Evolutionary conservation across 2,797 vertebrate genomes (phyloP), one percentile per base, ranked within the genome.

Genomic region (Centropyge bicolor): DNA sequence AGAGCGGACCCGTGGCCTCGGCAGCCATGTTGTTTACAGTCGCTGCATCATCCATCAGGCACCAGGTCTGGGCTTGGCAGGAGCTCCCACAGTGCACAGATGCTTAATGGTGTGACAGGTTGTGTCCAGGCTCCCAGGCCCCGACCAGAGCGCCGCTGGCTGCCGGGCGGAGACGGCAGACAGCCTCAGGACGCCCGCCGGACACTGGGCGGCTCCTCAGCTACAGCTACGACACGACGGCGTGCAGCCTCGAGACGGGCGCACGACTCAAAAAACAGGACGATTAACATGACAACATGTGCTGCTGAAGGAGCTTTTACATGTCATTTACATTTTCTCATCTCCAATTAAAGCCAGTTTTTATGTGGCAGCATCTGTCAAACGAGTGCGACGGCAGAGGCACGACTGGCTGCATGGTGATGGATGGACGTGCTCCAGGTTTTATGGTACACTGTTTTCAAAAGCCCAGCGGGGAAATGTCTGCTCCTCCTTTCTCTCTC

Each of bases 31-130:
- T 76, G 78, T 82, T 78, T 76, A 66, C 83, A 74, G 72, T 27
- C 45, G 69, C 75, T 64, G 56, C 72, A 68, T 65, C 85, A 79
- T 82, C 74, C 76, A 82, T 87, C 83, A 84, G 82, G 74, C 81
- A 81, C 74, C 78, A 76, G 84, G 81, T 84, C 74, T 46, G 1
- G 5, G 70, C 57, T 64, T 78, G 87, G 79, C 62, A 31, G 4
- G 38, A n/a, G 49, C 41, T 90, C 84, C 85, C 82, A 48, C 66
- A 45, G 76, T 46, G 75, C 72, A 70, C 86, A 85, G 83, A 88
- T 82, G 78, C 85, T 85, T 88, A 84, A 90, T 84, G 88, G 76
- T 70, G 7, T 70, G 68, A 78, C 84, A 79, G 80, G 76, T 74
- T 79, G 76, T 35, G 77, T 80, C 67, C 80, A 64, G 80, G 69